Evolutionary conservation across 23 tunicate genomes (phyloP).

Genomic region (Trididemnum nubilum): DNA sequence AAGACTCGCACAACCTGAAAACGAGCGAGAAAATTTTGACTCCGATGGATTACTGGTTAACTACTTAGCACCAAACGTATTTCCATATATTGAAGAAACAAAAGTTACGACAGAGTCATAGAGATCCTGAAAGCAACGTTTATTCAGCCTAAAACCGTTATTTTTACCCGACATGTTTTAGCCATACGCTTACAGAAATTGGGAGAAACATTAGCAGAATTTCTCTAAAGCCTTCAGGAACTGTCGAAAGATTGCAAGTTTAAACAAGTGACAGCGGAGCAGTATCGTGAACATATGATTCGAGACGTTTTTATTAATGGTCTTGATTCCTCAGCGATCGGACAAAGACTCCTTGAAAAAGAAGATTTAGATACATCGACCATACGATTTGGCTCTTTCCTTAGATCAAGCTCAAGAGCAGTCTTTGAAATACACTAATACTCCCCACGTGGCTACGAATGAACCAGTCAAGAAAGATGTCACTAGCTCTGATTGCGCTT

Average conservation of each 20-base stretch:
- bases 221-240: neutral
- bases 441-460: neutral
- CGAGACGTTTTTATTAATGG: neutral
- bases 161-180: neutral
- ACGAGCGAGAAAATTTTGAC: too few relatives aligned
- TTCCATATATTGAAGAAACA: neutral
- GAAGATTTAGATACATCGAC: neutral
- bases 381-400: neutral
- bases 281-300: conserved; percentile 11
- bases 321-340: neutral
- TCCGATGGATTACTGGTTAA: too few relatives aligned
- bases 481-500: neutral
- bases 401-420: neutral
- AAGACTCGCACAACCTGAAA: neutral
- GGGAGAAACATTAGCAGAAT: neutral
- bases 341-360: neutral
- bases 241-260: too few relatives aligned
- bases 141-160: neutral
- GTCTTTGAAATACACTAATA: neutral
- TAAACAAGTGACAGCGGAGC: conserved; percentile 3
- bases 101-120: neutral
- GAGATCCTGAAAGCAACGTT: neutral
- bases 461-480: neutral
- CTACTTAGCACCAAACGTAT: neutral
- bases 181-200: neutral